Percentiles rank a stretch among this genome's conserved stretches.
Evolutionary conservation across 2,797 vertebrate genomes (phyloP).

Genomic region (Rhynchotus rufescens): DNA sequence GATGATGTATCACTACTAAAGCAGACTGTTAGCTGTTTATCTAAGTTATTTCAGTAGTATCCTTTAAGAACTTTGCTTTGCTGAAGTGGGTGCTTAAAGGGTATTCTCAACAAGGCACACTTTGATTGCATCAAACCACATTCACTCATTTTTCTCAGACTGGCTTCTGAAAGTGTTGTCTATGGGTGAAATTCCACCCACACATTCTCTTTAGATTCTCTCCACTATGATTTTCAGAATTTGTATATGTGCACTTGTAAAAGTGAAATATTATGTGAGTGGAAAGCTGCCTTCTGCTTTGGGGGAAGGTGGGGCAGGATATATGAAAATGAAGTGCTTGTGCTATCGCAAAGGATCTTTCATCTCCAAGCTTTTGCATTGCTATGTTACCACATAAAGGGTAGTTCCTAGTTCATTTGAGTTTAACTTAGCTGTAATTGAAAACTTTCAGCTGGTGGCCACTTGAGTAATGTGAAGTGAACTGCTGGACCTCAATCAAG

Average conservation of each 20-base stretch:
- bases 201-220: background rate
- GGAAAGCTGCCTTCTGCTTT: background rate
- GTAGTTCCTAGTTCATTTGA: background rate
- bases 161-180: background rate
- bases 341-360: background rate
- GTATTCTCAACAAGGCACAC: background rate
- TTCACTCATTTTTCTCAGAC: background rate
- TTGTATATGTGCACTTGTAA: background rate
- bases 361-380: background rate
- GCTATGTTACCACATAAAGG: background rate
- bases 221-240: constrained; percentile 1
- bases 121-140: background rate
- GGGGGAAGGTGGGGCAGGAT: background rate
- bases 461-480: background rate
- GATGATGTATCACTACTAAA: background rate
- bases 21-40: background rate
- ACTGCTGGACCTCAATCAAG: background rate
- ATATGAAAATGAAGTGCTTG: background rate
- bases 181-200: background rate
- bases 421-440: background rate
- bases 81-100: background rate
- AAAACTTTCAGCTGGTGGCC: background rate
- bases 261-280: constrained; percentile 13
- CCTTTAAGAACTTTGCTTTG: constrained; percentile 7
- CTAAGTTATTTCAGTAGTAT: background rate